These are phyloP conservation scores for Coreoperca whiteheadi DNA, from an alignment of 2,113 vertebrate species.

Conservation along the genomic window DNA sequence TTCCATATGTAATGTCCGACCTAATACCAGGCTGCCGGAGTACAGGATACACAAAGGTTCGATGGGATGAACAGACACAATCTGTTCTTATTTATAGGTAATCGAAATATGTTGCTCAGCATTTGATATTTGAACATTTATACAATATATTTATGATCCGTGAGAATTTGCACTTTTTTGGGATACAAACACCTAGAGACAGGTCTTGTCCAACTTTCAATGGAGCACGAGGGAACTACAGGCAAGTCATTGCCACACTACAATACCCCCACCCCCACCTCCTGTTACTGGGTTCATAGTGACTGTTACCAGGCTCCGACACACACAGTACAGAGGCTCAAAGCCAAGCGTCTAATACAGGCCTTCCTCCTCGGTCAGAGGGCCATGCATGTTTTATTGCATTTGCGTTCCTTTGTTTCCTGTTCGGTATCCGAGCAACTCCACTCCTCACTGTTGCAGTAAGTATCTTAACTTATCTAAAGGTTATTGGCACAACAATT, in stretches of 20 bases:
- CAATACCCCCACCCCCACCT: conserved; percentile 46
- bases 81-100: neutral
- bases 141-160: neutral
- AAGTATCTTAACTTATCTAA: conserved; percentile 37
- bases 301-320: conserved; percentile 78
- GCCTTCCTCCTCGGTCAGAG: conserved; percentile 47
- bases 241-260: neutral
- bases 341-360: conserved; percentile 47
- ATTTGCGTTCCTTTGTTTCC: conserved; percentile 71
- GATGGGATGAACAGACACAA: neutral
- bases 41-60: conserved; percentile 34
- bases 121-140: neutral
- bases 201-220: conserved; percentile 5
- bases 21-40: conserved; percentile 18
- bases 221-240: conserved; percentile 9
- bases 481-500: conserved; percentile 21
- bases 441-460: conserved; percentile 31
- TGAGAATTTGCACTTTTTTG: neutral
- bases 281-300: conserved; percentile 66
- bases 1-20: conserved; percentile 40
- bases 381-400: conserved; percentile 79
- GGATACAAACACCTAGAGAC: neutral
- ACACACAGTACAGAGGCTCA: conserved; percentile 2
- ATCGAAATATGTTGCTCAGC: neutral
- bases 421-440: conserved; percentile 74